Evolutionary conservation across 2,113 vertebrate genomes (phyloP).

Genomic region (Murina feae): DNA sequence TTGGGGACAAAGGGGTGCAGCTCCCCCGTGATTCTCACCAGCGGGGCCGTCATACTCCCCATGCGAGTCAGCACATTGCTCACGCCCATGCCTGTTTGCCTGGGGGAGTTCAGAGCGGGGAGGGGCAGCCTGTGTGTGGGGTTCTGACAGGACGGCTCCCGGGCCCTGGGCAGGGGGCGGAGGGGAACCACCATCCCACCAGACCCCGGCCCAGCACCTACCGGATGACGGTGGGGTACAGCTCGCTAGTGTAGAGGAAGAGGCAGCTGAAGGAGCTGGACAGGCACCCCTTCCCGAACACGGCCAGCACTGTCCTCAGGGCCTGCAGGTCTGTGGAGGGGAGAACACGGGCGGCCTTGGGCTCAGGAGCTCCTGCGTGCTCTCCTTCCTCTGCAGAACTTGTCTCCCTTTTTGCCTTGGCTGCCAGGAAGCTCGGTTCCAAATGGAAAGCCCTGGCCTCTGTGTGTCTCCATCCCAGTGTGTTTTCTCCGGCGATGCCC

Average conservation of each 20-base stretch:
- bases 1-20: constrained; percentile 67
- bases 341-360: background rate
- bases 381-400: background rate
- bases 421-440: constrained; percentile 13
- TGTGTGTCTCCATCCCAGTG: background rate
- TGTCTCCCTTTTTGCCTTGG: background rate
- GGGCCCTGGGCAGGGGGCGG: background rate
- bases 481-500: fast-evolving
- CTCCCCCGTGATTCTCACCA: constrained; percentile 71
- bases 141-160: background rate
- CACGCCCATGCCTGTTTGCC: constrained; percentile 76
- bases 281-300: constrained; percentile 90
- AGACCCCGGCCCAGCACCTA: constrained; percentile 23
- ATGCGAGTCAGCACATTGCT: constrained; percentile 69
- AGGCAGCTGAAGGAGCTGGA: constrained; percentile 89
- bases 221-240: constrained; percentile 80
- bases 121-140: background rate
- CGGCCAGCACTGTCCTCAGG: constrained; percentile 85
- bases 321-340: constrained; percentile 80
- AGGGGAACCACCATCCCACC: background rate
- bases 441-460: background rate
- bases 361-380: background rate
- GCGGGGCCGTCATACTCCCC: constrained; percentile 72
- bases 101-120: constrained; percentile 30
- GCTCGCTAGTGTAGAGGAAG: constrained; percentile 82